Conservation (phyloP, 2,888 invertebrate species). For the Dorcus hopei region DNA sequence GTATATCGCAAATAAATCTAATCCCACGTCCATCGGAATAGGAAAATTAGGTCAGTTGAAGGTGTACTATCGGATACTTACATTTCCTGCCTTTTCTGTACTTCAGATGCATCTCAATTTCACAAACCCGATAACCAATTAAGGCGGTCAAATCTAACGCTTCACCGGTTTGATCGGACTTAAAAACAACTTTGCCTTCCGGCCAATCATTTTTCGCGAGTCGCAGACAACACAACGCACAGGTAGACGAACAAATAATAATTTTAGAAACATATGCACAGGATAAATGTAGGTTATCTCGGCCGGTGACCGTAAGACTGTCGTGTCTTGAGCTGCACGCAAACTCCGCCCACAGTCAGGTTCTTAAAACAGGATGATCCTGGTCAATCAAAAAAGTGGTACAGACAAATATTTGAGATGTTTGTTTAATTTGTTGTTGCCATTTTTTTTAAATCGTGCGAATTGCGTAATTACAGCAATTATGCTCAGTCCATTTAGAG, state of each 20-base stretch:
- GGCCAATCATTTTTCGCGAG: neutral
- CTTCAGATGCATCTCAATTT: constrained; percentile 8
- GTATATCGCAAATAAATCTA: neutral
- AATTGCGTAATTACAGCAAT: no score
- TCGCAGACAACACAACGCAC: neutral
- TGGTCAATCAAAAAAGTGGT: neutral
- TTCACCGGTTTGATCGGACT: neutral
- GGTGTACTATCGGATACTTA: constrained; percentile 26
- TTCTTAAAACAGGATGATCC: constrained; percentile 19
- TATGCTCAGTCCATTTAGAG: no score
- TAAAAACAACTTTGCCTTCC: neutral
- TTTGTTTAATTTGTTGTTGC: no score
- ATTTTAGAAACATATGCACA: constrained; percentile 32
- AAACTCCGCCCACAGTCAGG: constrained; percentile 30
- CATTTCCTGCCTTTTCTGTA: constrained; percentile 14
- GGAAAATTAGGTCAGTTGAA: constrained; percentile 33
- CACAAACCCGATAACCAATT: neutral
- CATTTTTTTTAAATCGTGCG: no score
- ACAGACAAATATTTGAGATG: no score
- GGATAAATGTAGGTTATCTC: constrained; percentile 31
- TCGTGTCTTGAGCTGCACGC: constrained; percentile 32
- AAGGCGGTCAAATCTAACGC: neutral
- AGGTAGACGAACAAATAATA: constrained; percentile 20
- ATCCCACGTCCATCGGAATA: constrained; percentile 33
- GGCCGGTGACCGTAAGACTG: constrained; percentile 36